Base-by-base conservation (phyloP, 2,888 invertebrate genomes). In the Drosophila recens region DNA sequence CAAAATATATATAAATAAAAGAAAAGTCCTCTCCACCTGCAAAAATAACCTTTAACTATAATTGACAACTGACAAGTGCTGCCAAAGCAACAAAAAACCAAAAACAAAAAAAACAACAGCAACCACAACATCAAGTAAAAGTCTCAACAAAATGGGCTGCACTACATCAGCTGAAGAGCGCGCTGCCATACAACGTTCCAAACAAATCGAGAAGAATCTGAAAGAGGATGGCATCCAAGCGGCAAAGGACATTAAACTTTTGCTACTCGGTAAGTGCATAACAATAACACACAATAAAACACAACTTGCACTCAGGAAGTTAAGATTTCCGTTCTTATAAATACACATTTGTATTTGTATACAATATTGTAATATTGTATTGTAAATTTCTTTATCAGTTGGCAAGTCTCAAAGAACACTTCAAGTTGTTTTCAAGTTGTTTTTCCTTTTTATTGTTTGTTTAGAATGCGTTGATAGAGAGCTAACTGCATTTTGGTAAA, bases 81-180 rank as follows among this genome's bases (percentile, higher is more conserved):
- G 75, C 68, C 66, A 72, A 65, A 64, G 67, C 67, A 79, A 77
- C 49, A 69, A 61, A 46, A 67, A 58, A 23, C 54, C 1, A 57
- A 38, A 1, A 42, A 65, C 49, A 52, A 40, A 23, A 4, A 9
- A 49, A 63, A 59, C 46, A 40, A 59, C 46, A 40, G 13, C 42
- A 54, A 62, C 61, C 20, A 27, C 15, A 63, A 40, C 40, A 52
- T 59, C 57, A 42, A 64, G 46, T 30, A 33, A 51, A 38, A 63
- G 40, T 54, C 36, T 34, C n/a, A 63, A 90, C 68, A 92, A 90
- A 93, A 99, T 99, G 99, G 99, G 99, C 94, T 99, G 99, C 95
- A 98, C 99, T 93, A 97, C 99, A 96, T 99, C 98, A 93, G 98
- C 98, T 91, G 99, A 99, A 94, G 99, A 99, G 94, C 95, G 99